Evolutionary conservation across 1,140 invertebrate species (phyloP), one percentile per base, ranked within the genome.

Genomic region (Solenopsis fugax): DNA sequence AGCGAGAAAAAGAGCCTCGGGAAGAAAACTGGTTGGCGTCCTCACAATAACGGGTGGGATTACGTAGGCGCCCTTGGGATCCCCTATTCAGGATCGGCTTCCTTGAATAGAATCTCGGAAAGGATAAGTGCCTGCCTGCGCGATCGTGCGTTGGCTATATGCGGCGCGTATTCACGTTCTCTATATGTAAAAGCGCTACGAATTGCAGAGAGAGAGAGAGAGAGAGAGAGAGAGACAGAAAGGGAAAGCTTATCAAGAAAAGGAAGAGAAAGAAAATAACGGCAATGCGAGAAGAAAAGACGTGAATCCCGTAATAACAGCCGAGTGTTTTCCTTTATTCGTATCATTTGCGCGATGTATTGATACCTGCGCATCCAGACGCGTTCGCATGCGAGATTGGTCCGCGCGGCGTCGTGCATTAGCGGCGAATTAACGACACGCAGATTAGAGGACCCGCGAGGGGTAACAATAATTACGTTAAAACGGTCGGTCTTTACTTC

Each of bases 21-120:
- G 18, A 80, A 78, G 90, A 86, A 88, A 93, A 92, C 92, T 92
- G 92, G 92, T 93, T 91, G 91, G 60, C 76, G 73, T 82, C 85
- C 37, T 76, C 77, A 93, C 89, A 93, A 94, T 93, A 89, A 86
- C 89, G 81, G 78, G 81, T 87, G 88, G 92, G 93, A 92, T 93
- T 94, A 94, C 93, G 92, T 93, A 93, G 93, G 92, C 91, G 93
- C 93, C 91, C 92, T 93, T 92, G 87, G 92, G 93, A 90, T 90
- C 48, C 88, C 85, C 88, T 93, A 92, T 93, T 93, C 92, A 93
- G 89, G 77, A 91, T 92, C 87, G 82, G 52, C 80, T 69, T 87
- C 41, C 78, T 80, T 88, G 89, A 92, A 93, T 91, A 92, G 90
- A 88, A 92, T 91, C 91, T 90, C 80, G 85, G 86, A 89, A 89